Evolutionary conservation across 2,888 invertebrate species (phyloP), one percentile per base, ranked within the genome.

Genomic region (Agrochola lychnidis): DNA sequence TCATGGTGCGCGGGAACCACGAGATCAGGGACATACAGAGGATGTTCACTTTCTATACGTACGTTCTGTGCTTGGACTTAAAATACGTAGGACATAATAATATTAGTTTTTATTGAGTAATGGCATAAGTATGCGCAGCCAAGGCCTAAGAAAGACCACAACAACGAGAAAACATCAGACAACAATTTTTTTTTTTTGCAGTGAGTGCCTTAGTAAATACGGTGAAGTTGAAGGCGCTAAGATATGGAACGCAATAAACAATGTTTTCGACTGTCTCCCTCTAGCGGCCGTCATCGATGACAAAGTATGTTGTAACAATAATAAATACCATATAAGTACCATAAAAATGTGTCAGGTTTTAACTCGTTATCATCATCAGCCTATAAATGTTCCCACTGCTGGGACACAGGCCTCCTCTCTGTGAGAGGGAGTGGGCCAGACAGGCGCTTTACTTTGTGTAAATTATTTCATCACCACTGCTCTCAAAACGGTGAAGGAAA

Each of bases 11-110:
- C 69, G 98, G 98, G 0, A 98, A 98, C 92, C 98, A 98, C 92
- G 98, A 98, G 94, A 97, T 98, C n/a, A 94, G 98, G 76, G 97
- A 97, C 81, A 97, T 98, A 68, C 98, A 98, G 93, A 97, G 97
- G 93, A 97, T 97, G 97, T 98, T 98, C 92, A 97, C 98, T 0
- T 98, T 98, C 92, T 96, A 97, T 89, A 96, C 94, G 98, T 98
- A 92, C 90, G 94, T 62, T 30, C 6, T 25, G n/a, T 25, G 7
- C 22, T 69, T 48, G 4, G 0, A 48, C 30, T 42, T 42, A 48
- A 70, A 48, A 25, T 48, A 51, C 14, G 19, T 51, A 51, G 6
- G 36, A 36, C 36, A 36, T 2, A 36, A 51, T 51, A 51, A 36
- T 36, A 56, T 56, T 56, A 4, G 53, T 9, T 56, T 53, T 53